Evolutionary conservation across 2,797 vertebrate species (phyloP).

Genomic region (Poecilia gillii): DNA sequence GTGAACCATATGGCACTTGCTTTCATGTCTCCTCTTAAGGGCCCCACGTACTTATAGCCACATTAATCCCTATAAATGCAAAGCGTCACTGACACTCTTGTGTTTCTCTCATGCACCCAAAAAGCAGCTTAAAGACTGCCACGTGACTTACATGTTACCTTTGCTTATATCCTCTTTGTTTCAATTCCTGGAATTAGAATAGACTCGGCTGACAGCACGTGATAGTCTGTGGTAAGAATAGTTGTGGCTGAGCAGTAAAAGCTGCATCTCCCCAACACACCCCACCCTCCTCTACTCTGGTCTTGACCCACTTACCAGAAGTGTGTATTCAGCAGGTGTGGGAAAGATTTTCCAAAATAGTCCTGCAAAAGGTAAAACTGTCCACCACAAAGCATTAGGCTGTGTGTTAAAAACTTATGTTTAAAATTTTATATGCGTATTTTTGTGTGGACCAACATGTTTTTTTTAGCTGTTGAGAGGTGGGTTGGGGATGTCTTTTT

Average conservation of each 20-base stretch:
- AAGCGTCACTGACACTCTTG: conserved; percentile 12
- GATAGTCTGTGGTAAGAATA: conserved; percentile 74
- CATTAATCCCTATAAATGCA: conserved; percentile 28
- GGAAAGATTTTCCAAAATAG: conserved; percentile 57
- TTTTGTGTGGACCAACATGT: background rate
- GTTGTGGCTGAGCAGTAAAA: conserved; percentile 75
- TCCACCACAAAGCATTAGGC: background rate
- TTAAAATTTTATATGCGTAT: background rate
- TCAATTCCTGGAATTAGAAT: conserved; percentile 64
- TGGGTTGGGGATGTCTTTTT: background rate
- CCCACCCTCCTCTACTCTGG: conserved; percentile 51
- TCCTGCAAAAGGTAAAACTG: conserved; percentile 54
- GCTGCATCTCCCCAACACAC: conserved; percentile 57
- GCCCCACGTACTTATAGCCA: conserved; percentile 17
- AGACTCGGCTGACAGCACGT: conserved; percentile 56
- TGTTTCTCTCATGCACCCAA: conserved; percentile 18
- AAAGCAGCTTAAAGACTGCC: conserved; percentile 40
- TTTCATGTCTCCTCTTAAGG: conserved; percentile 11
- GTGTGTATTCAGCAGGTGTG: conserved; percentile 73
- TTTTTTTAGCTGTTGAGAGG: background rate
- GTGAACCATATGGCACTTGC: conserved; percentile 7
- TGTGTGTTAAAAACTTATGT: background rate
- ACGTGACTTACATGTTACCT: conserved; percentile 65
- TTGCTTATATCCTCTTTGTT: conserved; percentile 58
- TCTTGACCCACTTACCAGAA: conserved; percentile 77